Conservation (phyloP, 2,888 invertebrate genomes). For the Catocala nupta region DNA sequence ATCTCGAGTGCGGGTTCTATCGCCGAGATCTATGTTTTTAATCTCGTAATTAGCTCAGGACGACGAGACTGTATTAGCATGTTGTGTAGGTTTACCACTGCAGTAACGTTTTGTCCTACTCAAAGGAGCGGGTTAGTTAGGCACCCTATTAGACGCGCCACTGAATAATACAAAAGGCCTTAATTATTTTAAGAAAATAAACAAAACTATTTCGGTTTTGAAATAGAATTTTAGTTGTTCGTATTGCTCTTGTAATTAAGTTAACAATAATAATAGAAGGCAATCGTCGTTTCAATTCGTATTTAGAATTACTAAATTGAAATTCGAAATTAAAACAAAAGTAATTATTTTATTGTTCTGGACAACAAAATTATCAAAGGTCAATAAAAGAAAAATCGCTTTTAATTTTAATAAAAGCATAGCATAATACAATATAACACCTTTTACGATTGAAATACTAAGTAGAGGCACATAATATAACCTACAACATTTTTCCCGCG, state of each 20-base stretch:
- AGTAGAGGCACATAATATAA: too few relatives aligned
- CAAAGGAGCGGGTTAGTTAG: slow-evolving; percentile 29
- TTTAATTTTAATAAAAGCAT: too few relatives aligned
- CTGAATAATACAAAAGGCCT: slow-evolving; percentile 16
- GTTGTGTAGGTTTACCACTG: slow-evolving; percentile 34
- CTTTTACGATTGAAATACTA: too few relatives aligned
- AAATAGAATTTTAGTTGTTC: neutral
- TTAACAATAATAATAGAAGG: too few relatives aligned
- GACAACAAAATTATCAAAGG: too few relatives aligned
- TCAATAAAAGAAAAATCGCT: too few relatives aligned
- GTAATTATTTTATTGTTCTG: too few relatives aligned
- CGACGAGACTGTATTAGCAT: slow-evolving; percentile 41
- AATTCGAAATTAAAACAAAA: too few relatives aligned
- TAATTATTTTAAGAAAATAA: neutral
- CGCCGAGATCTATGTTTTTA: slow-evolving; percentile 60
- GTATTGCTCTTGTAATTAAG: slow-evolving; percentile 1
- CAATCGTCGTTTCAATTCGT: too few relatives aligned
- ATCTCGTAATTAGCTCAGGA: slow-evolving; percentile 61
- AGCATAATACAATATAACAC: too few relatives aligned
- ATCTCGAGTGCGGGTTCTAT: slow-evolving; percentile 49
- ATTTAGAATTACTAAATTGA: too few relatives aligned
- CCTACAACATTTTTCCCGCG: too few relatives aligned
- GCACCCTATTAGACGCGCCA: slow-evolving; percentile 9
- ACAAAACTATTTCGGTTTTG: neutral
- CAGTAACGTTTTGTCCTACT: slow-evolving; percentile 16